Percentiles rank a stretch among this genome's conserved stretches.
phyloP scores from a whole-genome alignment of 2,888 invertebrate species.

The Coleophora flavipennella region DNA sequence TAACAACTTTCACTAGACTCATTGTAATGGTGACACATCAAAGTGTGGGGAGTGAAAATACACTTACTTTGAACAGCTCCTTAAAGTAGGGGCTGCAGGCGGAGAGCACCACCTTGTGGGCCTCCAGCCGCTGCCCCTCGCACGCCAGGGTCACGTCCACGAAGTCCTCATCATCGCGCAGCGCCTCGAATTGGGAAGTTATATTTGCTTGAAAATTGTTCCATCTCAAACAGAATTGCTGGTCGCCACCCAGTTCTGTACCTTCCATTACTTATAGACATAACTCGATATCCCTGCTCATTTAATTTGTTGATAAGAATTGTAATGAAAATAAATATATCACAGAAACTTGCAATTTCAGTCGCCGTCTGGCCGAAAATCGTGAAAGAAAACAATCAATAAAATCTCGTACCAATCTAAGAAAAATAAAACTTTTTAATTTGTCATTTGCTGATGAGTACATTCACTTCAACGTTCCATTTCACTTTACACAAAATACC shows the following conservation, averaged over 20 bases:
- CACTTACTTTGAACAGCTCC: conserved; percentile 86
- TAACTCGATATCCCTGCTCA: conserved; percentile 73
- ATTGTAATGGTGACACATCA: conserved; percentile 74
- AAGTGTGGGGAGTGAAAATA: conserved; percentile 70
- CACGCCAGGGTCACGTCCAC: conserved; percentile 91
- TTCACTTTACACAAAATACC: conserved; percentile 32
- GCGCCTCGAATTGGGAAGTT: conserved; percentile 87
- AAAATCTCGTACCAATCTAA: conserved; percentile 73
- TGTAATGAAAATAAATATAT: conserved; percentile 72
- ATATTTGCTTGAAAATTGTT: conserved; percentile 92
- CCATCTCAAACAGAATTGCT: conserved; percentile 92
- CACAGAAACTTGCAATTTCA: conserved; percentile 73
- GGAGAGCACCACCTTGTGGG: conserved; percentile 88
- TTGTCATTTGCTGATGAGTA: conserved; percentile 70
- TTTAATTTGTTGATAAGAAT: conserved; percentile 73
- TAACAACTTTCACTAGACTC: conserved; percentile 73
- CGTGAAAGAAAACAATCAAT: conserved; percentile 75
- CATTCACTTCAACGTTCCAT: conserved; percentile 69
- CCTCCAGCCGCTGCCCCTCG: conserved; percentile 86
- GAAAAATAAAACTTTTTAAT: conserved; percentile 74
- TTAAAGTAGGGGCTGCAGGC: conserved; percentile 92
- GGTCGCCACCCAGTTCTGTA: conserved; percentile 78
- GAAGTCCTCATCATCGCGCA: conserved; percentile 89
- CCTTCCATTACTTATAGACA: conserved; percentile 75
- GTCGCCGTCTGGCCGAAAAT: conserved; percentile 74